Evolutionary conservation across 2,113 vertebrate species (phyloP), one percentile per base, ranked within the genome.

Genomic region (Pollachius pollachius): DNA sequence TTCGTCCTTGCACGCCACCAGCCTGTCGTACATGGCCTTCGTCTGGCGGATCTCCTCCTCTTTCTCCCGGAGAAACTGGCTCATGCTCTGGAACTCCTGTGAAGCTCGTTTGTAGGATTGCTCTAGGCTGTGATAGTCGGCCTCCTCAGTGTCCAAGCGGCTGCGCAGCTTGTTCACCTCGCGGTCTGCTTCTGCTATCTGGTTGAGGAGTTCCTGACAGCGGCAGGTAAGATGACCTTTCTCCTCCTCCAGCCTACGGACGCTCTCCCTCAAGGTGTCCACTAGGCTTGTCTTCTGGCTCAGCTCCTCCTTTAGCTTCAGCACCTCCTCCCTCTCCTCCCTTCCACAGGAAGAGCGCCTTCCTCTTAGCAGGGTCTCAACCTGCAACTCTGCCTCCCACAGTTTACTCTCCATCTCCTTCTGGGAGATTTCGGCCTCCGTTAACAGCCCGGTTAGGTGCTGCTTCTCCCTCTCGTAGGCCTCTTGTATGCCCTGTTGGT

Each of bases 121-220:
- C 75, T 97, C 95, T 70, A 98, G 86, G 12, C 86, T 91, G 70
- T 85, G 91, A 79, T 94, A 96, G 80, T 96, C 95, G 0, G 90
- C 89, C 80, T 97, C 95, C 73, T 94, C 93, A 0, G 87, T 91
- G 23, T 92, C 89, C 65, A 97, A 84, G 69, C 93, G 94, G 13
- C 84, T 87, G 60, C 89, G 92, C 3, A 98, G 93, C 80, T 94
- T 94, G 37, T 91, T 92, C 8, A 95, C 90, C 68, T 98, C 94
- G 0, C 92, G 90, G 69, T 96, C 94, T 0, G 95, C 95, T 79
- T 94, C 88, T 0, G 94, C 78, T 0, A 95, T 92, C 60, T 95
- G 96, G 79, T 95, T 94, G 66, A 94, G 89, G 73, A 99, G 93
- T 84, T 98, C 96, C 2, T 97, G 95, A 82, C 96, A 95, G 0